Evolutionary conservation across 1,140 invertebrate genomes (phyloP).

Genomic region (Dendrolimus punctatus): DNA sequence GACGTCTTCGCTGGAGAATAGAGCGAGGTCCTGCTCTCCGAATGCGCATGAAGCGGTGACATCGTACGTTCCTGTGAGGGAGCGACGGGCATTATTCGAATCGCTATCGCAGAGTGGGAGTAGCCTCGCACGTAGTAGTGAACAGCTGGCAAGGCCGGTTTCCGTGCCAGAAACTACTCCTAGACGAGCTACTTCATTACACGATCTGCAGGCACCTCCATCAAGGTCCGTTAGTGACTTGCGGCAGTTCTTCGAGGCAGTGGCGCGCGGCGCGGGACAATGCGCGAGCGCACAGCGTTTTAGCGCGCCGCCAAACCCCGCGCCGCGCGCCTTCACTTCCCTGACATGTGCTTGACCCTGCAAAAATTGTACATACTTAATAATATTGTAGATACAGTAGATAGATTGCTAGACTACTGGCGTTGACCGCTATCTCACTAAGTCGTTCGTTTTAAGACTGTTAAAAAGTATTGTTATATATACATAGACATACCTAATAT

Average conservation of each 20-base stretch:
- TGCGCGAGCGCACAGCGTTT: slow-evolving; percentile 36
- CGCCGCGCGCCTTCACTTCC: slow-evolving; percentile 49
- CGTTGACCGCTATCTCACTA: slow-evolving; percentile 54
- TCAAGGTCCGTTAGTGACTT: slow-evolving; percentile 59
- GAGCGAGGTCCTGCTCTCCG: slow-evolving; percentile 59
- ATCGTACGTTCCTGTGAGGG: slow-evolving; percentile 54
- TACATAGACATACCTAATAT: slow-evolving; percentile 56
- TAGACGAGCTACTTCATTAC: slow-evolving; percentile 50
- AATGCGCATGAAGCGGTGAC: slow-evolving; percentile 52
- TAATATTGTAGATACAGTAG: slow-evolving; percentile 54
- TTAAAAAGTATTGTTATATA: slow-evolving; percentile 65
- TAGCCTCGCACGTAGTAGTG: slow-evolving; percentile 51
- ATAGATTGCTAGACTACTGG: slow-evolving; percentile 33
- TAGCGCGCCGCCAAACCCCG: slow-evolving; percentile 40
- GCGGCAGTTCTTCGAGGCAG: slow-evolving; percentile 62
- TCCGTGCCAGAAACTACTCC: slow-evolving; percentile 36
- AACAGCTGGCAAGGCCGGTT: slow-evolving; percentile 46
- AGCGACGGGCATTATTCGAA: slow-evolving; percentile 55
- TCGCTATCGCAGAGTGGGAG: slow-evolving; percentile 47
- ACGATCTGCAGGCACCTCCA: slow-evolving; percentile 58
- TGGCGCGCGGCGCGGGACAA: slow-evolving; percentile 48
- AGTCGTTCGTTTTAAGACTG: slow-evolving; percentile 69
- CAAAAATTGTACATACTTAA: slow-evolving; percentile 5
- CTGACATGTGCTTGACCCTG: slow-evolving; percentile 49
- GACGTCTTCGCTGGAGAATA: slow-evolving; percentile 48